phyloP scores from a whole-genome alignment of 1,140 invertebrate species.

The Drosophila sucinea region DNA sequence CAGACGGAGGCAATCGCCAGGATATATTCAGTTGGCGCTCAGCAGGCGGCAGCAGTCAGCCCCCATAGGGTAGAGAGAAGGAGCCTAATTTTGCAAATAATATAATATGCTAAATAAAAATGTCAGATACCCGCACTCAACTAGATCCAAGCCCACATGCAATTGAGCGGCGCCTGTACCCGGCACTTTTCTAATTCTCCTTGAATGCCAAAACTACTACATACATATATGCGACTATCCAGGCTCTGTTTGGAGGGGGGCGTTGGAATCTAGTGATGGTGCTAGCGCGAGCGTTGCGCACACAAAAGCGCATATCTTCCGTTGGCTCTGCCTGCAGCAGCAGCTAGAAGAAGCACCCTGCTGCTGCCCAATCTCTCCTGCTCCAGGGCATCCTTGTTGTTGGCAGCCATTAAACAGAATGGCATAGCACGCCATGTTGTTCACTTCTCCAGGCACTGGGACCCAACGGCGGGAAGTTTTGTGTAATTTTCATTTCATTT shows the following conservation, averaged over 20 bases:
- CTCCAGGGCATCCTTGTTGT: slow-evolving; percentile 43
- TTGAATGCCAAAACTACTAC: not conserved
- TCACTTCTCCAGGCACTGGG: slow-evolving; percentile 24
- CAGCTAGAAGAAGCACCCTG: not conserved
- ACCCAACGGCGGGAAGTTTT: slow-evolving; percentile 46
- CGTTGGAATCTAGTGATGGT: not conserved
- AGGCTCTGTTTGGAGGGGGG: slow-evolving; percentile 14
- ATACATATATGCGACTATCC: not conserved
- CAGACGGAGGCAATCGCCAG: slow-evolving; percentile 41
- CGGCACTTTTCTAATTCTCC: slow-evolving; percentile 75
- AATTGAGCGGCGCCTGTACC: slow-evolving; percentile 76
- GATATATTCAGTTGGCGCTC: slow-evolving; percentile 39
- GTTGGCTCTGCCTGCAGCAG: not conserved
- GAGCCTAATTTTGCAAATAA: slow-evolving; percentile 76
- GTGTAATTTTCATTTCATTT: slow-evolving; percentile 52
- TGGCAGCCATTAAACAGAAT: slow-evolving; percentile 55
- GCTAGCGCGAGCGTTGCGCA: slow-evolving; percentile 17
- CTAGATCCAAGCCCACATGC: slow-evolving; percentile 16
- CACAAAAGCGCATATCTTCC: slow-evolving; percentile 57
- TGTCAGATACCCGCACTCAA: slow-evolving; percentile 34
- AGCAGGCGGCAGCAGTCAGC: slow-evolving; percentile 56
- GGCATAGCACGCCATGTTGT: slow-evolving; percentile 58
- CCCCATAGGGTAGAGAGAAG: slow-evolving; percentile 26
- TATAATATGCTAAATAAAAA: slow-evolving; percentile 73
- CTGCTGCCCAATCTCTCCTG: slow-evolving; percentile 18